Evolutionary conservation across 2,797 vertebrate genomes (phyloP).

Genomic region (Poecilia picta): DNA sequence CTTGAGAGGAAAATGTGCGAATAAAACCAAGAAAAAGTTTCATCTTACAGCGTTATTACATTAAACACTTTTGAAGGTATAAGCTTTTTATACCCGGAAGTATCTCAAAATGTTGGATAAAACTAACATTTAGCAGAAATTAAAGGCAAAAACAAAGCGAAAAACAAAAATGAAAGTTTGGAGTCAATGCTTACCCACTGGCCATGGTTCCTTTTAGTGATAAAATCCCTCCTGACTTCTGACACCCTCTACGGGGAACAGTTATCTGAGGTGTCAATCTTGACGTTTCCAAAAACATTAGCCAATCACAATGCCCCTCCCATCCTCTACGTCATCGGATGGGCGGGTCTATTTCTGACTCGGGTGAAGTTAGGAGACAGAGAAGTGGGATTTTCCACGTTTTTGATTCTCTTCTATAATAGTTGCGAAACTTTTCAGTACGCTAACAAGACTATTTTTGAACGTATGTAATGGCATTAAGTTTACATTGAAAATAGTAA

Average conservation of each 20-base stretch:
- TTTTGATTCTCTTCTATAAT: neutral
- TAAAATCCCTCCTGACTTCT: neutral
- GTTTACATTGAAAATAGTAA: neutral
- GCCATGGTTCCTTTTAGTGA: constrained; percentile 52
- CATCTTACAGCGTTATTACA: neutral
- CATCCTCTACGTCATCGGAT: fast-evolving
- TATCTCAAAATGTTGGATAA: neutral
- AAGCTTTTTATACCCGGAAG: neutral
- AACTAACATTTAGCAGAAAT: neutral
- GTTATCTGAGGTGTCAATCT: constrained; percentile 40
- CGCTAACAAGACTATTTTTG: neutral
- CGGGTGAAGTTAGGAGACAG: neutral
- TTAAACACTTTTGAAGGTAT: neutral
- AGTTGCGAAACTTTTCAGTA: neutral
- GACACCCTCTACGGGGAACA: neutral
- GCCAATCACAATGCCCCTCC: constrained; percentile 48
- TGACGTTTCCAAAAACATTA: neutral
- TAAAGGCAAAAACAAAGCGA: neutral
- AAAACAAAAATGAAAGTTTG: fast-evolving
- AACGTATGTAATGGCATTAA: neutral
- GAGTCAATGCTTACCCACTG: constrained; percentile 45
- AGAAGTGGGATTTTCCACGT: neutral
- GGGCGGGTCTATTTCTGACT: neutral
- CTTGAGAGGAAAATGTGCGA: neutral
- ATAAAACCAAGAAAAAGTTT: neutral